These are phyloP conservation scores for Vanessa atalanta DNA, from an alignment of 1,140 invertebrate species.

Conservation along the genomic window DNA sequence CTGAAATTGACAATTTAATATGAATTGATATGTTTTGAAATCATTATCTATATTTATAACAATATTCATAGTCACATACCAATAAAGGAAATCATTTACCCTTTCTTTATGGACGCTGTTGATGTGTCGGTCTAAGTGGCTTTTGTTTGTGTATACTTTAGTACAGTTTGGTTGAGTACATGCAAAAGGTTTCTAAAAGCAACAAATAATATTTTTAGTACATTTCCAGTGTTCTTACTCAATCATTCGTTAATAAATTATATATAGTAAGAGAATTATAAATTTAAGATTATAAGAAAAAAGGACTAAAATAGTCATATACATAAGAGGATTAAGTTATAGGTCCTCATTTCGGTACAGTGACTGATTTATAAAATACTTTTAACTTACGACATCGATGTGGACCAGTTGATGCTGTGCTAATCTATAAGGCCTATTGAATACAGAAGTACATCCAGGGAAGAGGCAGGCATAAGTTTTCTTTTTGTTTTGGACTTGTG, in stretches of 20 bases:
- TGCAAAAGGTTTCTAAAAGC: conserved; percentile 70
- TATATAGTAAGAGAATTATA: too few relatives aligned
- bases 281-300: too few relatives aligned
- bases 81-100: conserved; percentile 51
- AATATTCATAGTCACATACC: conserved; percentile 44
- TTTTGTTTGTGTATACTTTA: conserved; percentile 78
- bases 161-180: conserved; percentile 68
- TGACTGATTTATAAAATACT: background rate
- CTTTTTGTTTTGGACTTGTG: conserved; percentile 34
- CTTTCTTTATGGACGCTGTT: conserved; percentile 54
- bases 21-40: too few relatives aligned
- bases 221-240: too few relatives aligned
- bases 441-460: conserved; percentile 65
- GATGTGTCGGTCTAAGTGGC: conserved; percentile 77
- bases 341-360: too few relatives aligned
- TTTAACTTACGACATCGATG: conserved; percentile 68
- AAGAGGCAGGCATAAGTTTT: conserved; percentile 60
- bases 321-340: too few relatives aligned
- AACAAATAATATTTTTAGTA: conserved; percentile 4
- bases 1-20: conserved; percentile 42
- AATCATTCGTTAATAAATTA: too few relatives aligned
- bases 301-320: too few relatives aligned
- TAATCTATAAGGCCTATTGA: conserved; percentile 75
- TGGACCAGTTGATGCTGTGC: conserved; percentile 72
- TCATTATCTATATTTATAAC: too few relatives aligned